Conservation (phyloP, 2,888 invertebrate species). For the Aelia acuminata region DNA sequence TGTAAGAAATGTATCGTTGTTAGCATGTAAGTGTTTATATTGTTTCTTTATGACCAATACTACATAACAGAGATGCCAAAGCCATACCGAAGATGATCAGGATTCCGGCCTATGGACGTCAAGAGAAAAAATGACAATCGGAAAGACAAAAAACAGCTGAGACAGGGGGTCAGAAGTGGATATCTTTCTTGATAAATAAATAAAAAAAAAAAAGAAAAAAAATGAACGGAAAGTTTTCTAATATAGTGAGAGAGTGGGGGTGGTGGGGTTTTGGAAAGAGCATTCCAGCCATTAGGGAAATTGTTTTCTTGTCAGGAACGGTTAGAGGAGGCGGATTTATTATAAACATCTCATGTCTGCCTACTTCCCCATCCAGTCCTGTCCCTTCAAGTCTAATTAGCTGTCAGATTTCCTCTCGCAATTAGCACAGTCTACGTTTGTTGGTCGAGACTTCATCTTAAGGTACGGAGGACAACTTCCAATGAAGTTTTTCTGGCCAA, state of each 20-base stretch:
- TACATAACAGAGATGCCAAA: neutral
- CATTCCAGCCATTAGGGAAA: constrained; percentile 50
- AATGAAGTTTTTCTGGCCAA: neutral
- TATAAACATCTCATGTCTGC: neutral
- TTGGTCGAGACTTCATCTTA: neutral
- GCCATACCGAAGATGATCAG: neutral
- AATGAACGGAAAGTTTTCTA: constrained; percentile 48
- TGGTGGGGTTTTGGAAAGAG: constrained; percentile 27
- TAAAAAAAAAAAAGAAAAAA: constrained; percentile 43
- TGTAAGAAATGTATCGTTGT: too few species aligned
- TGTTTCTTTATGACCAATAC: neutral
- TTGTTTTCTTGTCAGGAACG: constrained; percentile 41
- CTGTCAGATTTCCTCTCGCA: neutral
- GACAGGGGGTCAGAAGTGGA: constrained; percentile 67
- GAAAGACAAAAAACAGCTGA: constrained; percentile 34
- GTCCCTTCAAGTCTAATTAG: neutral
- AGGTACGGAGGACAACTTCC: neutral
- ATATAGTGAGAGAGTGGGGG: constrained; percentile 41
- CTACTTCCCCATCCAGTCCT: neutral
- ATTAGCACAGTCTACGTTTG: neutral
- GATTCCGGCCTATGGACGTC: neutral
- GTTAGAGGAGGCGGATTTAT: constrained; percentile 36
- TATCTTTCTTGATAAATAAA: constrained; percentile 38
- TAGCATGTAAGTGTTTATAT: too few species aligned
- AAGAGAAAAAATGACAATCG: neutral